phyloP scores from a whole-genome alignment of 2,113 vertebrate species.

The Neomonachus schauinslandi region DNA sequence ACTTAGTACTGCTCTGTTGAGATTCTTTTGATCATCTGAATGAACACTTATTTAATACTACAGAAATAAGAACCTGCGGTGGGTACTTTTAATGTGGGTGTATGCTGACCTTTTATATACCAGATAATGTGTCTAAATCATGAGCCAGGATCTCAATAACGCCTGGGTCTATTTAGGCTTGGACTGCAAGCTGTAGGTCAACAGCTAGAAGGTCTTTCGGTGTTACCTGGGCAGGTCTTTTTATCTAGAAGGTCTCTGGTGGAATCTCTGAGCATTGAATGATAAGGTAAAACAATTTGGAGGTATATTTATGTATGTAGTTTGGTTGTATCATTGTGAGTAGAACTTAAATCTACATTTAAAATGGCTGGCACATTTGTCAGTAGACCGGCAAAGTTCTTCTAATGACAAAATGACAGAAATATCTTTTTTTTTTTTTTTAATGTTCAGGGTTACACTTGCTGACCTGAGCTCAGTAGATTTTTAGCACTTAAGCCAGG shows the following conservation, averaged over 20 bases:
- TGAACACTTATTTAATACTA: neutral
- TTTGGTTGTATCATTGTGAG: neutral
- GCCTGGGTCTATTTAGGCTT: neutral
- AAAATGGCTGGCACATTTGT: neutral
- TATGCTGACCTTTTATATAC: neutral
- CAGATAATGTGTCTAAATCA: neutral
- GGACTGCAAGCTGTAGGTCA: neutral
- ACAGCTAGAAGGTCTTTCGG: neutral
- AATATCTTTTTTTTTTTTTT: neutral
- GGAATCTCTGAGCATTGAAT: neutral
- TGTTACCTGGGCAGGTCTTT: neutral
- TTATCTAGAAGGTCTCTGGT: neutral
- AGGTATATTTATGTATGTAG: neutral
- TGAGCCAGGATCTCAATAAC: neutral
- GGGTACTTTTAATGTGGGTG: neutral
- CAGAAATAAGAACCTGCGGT: neutral
- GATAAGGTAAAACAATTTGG: neutral
- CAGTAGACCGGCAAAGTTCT: neutral
- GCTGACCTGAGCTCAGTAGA: neutral
- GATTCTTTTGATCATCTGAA: neutral
- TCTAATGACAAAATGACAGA: neutral
- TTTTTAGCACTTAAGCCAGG: neutral
- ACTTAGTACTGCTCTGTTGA: neutral
- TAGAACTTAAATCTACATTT: slow-evolving; percentile 1
- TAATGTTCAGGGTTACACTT: neutral